Base-by-base conservation (phyloP, 1,140 invertebrate genomes). In the Diabrotica virgifera region DNA sequence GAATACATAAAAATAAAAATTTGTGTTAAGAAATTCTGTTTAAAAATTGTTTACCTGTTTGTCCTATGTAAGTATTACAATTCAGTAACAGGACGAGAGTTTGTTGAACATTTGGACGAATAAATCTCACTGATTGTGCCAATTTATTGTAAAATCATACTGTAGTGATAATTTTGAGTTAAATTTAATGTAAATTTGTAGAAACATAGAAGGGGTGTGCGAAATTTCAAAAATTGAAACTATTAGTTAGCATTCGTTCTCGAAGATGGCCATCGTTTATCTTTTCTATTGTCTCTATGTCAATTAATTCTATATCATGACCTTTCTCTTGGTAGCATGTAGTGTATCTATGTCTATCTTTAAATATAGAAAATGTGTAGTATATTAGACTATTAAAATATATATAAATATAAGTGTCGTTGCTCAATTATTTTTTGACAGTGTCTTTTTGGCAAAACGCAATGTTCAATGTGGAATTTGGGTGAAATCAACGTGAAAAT, bases 401-500 rank as follows among this genome's bases (percentile, higher is more conserved):
- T 72, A 68, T 74, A 59, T 72, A 68, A 72, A 71, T 65, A 72
- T 75, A 72, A 65, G 77, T 78, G 77, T 78, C 76, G 77, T 78
- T 78, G 77, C 72, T 77, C 75, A 74, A 74, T 63, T 73, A 50
- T 72, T 64, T 69, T 69, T 65, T 58, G 65, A 64, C 58, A 61
- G 65, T 74, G 75, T 77, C 75, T 74, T 76, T 77, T 76, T 76
- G 73, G 74, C 72, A 76, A 76, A 75, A 75, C 75, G 75, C 72
- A 70, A 70, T 74, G 67, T 74, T 76, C 64, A 66, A 72, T 70
- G 67, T 72, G 76, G 74, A 77, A 75, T 77, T 77, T 77, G 75
- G 74, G 74, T 77, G 74, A 77, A 75, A 72, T 74, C 69, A 76
- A 67, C 68, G 64, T 70, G 64, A 68, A 62, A 70, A 51, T 54